phyloP scores from a whole-genome alignment of 2,113 vertebrate species.

The Coptodon rendalli region DNA sequence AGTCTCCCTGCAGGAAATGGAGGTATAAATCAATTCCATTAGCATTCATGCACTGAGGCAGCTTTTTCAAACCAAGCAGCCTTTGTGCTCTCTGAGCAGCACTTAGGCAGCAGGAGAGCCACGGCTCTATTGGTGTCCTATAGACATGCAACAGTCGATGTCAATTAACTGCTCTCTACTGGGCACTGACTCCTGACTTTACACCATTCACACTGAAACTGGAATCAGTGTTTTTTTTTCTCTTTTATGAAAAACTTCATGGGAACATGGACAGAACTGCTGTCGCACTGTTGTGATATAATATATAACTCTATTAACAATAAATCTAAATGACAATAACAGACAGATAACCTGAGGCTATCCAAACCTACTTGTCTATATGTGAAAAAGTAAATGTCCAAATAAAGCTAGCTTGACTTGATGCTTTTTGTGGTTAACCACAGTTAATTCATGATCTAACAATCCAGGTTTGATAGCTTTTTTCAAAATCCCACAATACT shows the following conservation, averaged over 20 bases:
- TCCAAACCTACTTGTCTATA: neutral
- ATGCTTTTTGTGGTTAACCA: neutral
- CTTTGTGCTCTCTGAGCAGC: conserved; percentile 48
- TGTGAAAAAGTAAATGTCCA: neutral
- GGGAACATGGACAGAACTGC: neutral
- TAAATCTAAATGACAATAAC: neutral
- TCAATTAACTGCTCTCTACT: conserved; percentile 57
- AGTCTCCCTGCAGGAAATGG: conserved; percentile 45
- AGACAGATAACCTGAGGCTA: neutral
- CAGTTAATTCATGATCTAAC: neutral
- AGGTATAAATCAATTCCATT: conserved; percentile 66
- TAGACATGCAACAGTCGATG: conserved; percentile 52
- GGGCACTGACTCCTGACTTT: neutral
- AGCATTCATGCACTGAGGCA: conserved; percentile 55
- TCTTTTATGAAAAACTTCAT: neutral
- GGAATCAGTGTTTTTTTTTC: neutral
- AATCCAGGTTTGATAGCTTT: neutral
- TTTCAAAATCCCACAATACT: neutral
- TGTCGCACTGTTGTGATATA: neutral
- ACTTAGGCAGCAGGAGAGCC: conserved; percentile 51
- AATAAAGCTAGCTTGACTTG: neutral
- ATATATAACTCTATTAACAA: neutral
- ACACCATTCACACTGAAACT: neutral
- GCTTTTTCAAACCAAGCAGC: conserved; percentile 47
- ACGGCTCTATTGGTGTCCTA: conserved; percentile 40